Conservation (phyloP, 1,140 invertebrate genomes). For the Bombus fervidus region DNA sequence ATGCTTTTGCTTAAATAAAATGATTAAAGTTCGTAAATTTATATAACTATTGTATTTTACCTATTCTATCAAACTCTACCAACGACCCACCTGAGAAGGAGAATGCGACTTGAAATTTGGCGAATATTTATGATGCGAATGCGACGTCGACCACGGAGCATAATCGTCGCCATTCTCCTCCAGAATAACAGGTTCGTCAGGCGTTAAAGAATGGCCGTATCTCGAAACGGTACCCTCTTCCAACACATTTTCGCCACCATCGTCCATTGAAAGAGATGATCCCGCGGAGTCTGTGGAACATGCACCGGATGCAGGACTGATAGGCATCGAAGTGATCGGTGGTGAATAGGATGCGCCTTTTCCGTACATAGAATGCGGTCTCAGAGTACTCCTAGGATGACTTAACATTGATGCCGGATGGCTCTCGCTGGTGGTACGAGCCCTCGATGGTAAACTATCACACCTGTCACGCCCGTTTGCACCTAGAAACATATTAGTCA, state of each 20-base stretch:
- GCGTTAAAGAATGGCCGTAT: conserved; percentile 84
- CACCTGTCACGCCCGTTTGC: conserved; percentile 86
- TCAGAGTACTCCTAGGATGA: conserved; percentile 76
- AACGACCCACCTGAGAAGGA: conserved; percentile 80
- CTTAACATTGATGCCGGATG: conserved; percentile 68
- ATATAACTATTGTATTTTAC: not conserved
- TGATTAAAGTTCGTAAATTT: not conserved
- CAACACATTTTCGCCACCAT: conserved; percentile 81
- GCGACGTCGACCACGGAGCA: conserved; percentile 79
- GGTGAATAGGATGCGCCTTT: conserved; percentile 85
- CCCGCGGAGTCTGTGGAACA: conserved; percentile 88
- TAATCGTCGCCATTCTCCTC: conserved; percentile 86
- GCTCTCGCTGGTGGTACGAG: conserved; percentile 86
- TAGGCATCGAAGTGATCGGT: conserved; percentile 85
- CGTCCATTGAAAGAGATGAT: conserved; percentile 87
- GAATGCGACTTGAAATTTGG: conserved; percentile 82
- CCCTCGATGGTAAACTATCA: conserved; percentile 89
- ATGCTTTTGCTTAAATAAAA: not conserved
- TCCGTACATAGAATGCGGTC: conserved; percentile 85
- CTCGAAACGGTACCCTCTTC: conserved; percentile 76
- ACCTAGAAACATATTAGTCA: conserved; percentile 73
- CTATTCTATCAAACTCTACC: not conserved
- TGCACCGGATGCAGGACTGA: conserved; percentile 84
- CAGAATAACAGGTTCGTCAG: conserved; percentile 86
- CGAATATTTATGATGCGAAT: conserved; percentile 80